Evolutionary conservation across 2,888 invertebrate genomes (phyloP), one percentile per base, ranked within the genome.

Genomic region (Eurytoma californica): DNA sequence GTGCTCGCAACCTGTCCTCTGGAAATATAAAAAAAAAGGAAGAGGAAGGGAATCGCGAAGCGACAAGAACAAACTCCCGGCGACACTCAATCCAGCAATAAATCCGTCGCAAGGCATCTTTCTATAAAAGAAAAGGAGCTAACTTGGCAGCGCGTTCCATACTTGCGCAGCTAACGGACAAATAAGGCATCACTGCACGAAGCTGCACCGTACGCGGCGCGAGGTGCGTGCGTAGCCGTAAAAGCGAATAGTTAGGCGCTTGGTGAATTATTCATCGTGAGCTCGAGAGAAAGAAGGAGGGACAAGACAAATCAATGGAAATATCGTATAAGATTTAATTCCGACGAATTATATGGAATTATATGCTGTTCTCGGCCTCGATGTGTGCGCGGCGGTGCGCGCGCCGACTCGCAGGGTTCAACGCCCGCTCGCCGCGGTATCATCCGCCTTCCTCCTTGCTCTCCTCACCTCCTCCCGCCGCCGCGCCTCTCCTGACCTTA

Each of bases 301-400:
- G 14, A 16, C 47, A 30, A 28, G 72, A 39, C 3, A 7, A 61
- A 78, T 73, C 78, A 57, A 74, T 70, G 75, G 75, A 79, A 74
- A 79, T 74, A 75, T 75, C 69, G 68, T 55, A 57, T 58, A 55
- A 30, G 67, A 73, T 73, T 72, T 63, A 68, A 78, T 72, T 72
- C 55, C 72, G 67, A 77, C 72, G 77, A 72, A 77, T 77, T 72
- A 51, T 66, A 14, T 47, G 30, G 77, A 72, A 77, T 77, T 72
- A 51, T 66, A 18, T 47, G 30, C 24, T n/a, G 60, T 7, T 39
- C 39, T 39, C 39, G 39, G 39, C 7, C 39, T 39, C 39, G 39
- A 51, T 18, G 51, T 20, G 67, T 18, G 58, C n/a, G 53, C 18
- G 58, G n/a, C 7, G 30, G 51, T 20, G 67, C 18, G 58, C n/a